These are phyloP conservation scores for Atta texana DNA, from an alignment of 1,140 invertebrate species.

Conservation along the genomic window DNA sequence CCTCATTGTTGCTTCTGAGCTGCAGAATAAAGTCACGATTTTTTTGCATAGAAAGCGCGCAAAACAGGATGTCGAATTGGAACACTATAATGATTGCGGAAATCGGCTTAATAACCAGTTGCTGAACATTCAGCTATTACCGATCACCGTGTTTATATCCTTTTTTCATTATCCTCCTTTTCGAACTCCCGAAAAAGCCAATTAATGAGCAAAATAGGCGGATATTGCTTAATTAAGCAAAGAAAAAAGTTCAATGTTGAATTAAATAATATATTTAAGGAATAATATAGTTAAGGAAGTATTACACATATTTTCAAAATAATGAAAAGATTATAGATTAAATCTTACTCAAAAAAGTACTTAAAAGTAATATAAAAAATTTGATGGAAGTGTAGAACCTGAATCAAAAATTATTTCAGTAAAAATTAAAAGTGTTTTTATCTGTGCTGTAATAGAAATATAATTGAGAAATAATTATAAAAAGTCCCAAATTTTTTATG, in stretches of 20 bases:
- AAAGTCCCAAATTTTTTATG: no score
- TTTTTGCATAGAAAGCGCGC: slow-evolving; percentile 32
- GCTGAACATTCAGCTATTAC: slow-evolving; percentile 7
- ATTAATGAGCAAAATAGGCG: no score
- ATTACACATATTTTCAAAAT: no score
- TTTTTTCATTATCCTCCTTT: not conserved
- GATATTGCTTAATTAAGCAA: not conserved
- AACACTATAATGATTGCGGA: slow-evolving; percentile 32
- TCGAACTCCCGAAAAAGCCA: not conserved
- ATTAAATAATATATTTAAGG: not conserved
- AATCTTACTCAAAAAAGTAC: no score
- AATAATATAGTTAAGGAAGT: not conserved
- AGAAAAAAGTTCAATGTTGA: not conserved
- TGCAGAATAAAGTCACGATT: slow-evolving; percentile 26
- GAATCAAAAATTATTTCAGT: no score
- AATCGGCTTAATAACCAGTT: not conserved
- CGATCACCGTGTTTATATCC: not conserved
- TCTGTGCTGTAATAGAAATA: no score
- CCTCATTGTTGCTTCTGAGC: slow-evolving; percentile 43
- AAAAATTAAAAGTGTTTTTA: no score
- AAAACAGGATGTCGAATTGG: slow-evolving; percentile 49
- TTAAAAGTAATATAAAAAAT: no score
- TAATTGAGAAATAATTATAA: no score
- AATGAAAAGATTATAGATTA: no score
- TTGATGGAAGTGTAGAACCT: no score